phyloP scores from a whole-genome alignment of 2,113 vertebrate species.

The Gallinago paraguaiae region DNA sequence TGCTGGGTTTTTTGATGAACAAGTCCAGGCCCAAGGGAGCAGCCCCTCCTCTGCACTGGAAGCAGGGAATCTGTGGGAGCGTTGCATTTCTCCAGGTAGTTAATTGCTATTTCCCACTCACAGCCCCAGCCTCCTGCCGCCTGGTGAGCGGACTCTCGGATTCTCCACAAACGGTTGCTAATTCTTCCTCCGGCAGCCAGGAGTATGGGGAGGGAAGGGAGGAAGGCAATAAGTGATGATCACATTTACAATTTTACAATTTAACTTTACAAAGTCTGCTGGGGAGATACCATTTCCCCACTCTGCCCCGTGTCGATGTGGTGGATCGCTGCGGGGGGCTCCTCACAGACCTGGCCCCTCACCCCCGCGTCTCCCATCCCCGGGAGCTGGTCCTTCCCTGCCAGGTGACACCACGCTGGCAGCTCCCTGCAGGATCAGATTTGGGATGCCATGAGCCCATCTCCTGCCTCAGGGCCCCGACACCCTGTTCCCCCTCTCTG shows the following conservation, averaged over 20 bases:
- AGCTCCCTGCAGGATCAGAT: not conserved
- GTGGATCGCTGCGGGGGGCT: not conserved
- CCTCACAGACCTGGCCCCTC: not conserved
- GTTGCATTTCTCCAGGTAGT: accelerated
- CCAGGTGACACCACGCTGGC: accelerated
- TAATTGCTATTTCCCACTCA: not conserved
- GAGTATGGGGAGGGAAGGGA: not conserved
- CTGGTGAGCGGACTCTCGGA: not conserved
- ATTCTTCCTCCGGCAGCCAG: not conserved
- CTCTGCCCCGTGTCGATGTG: accelerated
- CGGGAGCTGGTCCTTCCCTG: not conserved
- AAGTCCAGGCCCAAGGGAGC: not conserved
- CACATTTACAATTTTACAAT: not conserved
- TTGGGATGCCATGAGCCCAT: accelerated
- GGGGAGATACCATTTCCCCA: not conserved
- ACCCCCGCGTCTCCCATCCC: not conserved
- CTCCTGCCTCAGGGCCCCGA: not conserved
- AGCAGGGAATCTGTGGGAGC: accelerated
- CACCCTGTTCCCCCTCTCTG: accelerated
- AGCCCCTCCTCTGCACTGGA: not conserved
- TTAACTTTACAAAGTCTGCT: not conserved
- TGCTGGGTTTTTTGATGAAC: not conserved
- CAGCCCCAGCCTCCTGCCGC: not conserved
- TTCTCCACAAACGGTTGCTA: not conserved
- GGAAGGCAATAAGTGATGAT: not conserved